Base-by-base conservation (phyloP, 2,113 vertebrate species). In the Oceanites oceanicus region DNA sequence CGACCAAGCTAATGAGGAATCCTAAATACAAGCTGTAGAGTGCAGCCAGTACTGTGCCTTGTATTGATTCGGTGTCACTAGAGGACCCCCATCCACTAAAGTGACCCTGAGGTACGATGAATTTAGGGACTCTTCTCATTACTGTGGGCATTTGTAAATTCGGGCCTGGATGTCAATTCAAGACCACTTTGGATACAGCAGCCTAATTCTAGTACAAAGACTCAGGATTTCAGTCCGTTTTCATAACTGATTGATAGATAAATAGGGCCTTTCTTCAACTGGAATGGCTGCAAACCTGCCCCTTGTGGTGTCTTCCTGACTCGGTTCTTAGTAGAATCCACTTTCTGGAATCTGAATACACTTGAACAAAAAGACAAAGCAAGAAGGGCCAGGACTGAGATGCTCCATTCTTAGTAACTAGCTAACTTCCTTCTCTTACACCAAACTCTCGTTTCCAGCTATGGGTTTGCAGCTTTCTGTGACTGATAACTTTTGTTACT, bases 311-410 rank as follows among this genome's bases (percentile, higher is more conserved):
- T 65, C 11, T 34, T 70, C 72, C 88, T 80, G 4, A 58, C 11
- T 67, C 0, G 0, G 0, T 40, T 85, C 83, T 82, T 45, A 34
- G 5, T 58, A 75, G 68, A 88, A 58, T 1, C 2, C 13, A 53
- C 2, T 3, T 81, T 71, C 34, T 81, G 23, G 40, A 74, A 45
- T 30, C 32, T 21, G 55, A 71, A 84, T 42, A 20, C 10, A 58
- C 30, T 53, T 68, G 11, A 76, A 68, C 7, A 71, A 56, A 90
- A 68, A 65, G 26, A 80, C 25, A 84, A 75, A 58, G 30, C 3
- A 45, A 68, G 44, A 81, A 14, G 38, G 2, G 3, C 12, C 18
- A 42, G 67, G 50, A 21, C 53, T 68, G 34, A 92, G 36, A 81
- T 66, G 9, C 36, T 83, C 15, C 9, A 5, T 91, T 63, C 40